Evolutionary conservation across 2,113 vertebrate genomes (phyloP).

Genomic region (Ochotona curzoniae): DNA sequence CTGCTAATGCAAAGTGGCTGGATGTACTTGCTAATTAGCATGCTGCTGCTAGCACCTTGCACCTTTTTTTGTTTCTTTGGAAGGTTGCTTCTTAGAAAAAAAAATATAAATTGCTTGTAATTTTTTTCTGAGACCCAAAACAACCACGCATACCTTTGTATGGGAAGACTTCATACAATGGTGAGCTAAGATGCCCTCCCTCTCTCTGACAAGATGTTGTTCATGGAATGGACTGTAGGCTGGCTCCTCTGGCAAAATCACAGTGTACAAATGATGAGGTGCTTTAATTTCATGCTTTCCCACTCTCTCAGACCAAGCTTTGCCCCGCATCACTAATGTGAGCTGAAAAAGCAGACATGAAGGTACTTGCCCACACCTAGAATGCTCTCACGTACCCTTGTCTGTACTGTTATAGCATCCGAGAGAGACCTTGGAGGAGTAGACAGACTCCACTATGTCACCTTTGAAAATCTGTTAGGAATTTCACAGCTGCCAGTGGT

Average conservation of each 20-base stretch:
- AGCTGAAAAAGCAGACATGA: conserved; percentile 63
- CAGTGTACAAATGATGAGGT: neutral
- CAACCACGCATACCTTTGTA: neutral
- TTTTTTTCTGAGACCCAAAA: neutral
- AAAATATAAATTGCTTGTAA: conserved; percentile 52
- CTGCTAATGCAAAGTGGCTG: conserved; percentile 43
- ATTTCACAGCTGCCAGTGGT: conserved; percentile 82
- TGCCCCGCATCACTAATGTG: neutral
- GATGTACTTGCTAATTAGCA: conserved; percentile 67
- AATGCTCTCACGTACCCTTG: neutral
- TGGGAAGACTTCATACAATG: neutral
- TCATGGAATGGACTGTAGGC: neutral
- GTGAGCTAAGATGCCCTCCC: neutral
- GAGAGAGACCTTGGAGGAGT: conserved; percentile 68
- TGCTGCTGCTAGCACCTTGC: conserved; percentile 30
- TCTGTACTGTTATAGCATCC: conserved; percentile 70
- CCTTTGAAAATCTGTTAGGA: conserved; percentile 79
- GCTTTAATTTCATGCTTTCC: conserved; percentile 62
- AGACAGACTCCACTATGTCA: conserved; percentile 72
- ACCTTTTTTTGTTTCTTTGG: conserved; percentile 62
- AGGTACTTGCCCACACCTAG: conserved; percentile 36
- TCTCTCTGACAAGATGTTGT: neutral
- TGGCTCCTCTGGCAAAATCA: neutral
- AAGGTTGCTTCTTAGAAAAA: conserved; percentile 18
- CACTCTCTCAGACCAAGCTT: neutral